A percentile compares a stretch with the other conserved stretches of the same genome.
phyloP scores from a whole-genome alignment of 2,888 invertebrate species.

The Caradrina clavipalpis region DNA sequence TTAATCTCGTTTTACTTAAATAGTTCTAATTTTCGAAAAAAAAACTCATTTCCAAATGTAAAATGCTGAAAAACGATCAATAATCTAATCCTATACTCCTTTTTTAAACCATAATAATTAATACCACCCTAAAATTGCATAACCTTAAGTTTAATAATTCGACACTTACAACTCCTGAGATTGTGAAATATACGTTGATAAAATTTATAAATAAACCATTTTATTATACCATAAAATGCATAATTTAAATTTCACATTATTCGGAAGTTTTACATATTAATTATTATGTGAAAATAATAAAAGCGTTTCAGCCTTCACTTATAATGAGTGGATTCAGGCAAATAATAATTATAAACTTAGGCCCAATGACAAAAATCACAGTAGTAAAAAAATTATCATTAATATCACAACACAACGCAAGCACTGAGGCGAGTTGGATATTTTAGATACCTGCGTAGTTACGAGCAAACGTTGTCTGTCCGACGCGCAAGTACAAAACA shows the following conservation, averaged over 20 bases:
- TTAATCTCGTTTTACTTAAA: too few relatives aligned
- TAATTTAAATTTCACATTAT: too few relatives aligned
- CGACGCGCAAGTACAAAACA: conserved; percentile 67
- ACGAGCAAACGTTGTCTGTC: conserved; percentile 50
- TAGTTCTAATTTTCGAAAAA: too few relatives aligned
- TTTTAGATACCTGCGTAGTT: conserved; percentile 50
- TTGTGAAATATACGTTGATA: not conserved
- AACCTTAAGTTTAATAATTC: not conserved
- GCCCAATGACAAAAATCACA: not conserved
- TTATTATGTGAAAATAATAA: not conserved
- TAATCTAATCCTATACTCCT: too few relatives aligned
- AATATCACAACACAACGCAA: conserved; percentile 18
- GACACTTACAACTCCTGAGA: not conserved
- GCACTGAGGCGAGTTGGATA: conserved; percentile 40
- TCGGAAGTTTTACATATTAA: not conserved
- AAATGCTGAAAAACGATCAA: too few relatives aligned
- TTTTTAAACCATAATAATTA: too few relatives aligned
- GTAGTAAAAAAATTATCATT: conserved; percentile 5
- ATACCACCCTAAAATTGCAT: not conserved
- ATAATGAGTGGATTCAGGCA: not conserved
- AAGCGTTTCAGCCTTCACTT: not conserved
- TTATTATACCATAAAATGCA: not conserved
- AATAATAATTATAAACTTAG: not conserved
- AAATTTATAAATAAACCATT: not conserved
- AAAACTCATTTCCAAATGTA: too few relatives aligned